phyloP scores from a whole-genome alignment of 1,140 invertebrate species.

The Drosophila nannoptera region DNA sequence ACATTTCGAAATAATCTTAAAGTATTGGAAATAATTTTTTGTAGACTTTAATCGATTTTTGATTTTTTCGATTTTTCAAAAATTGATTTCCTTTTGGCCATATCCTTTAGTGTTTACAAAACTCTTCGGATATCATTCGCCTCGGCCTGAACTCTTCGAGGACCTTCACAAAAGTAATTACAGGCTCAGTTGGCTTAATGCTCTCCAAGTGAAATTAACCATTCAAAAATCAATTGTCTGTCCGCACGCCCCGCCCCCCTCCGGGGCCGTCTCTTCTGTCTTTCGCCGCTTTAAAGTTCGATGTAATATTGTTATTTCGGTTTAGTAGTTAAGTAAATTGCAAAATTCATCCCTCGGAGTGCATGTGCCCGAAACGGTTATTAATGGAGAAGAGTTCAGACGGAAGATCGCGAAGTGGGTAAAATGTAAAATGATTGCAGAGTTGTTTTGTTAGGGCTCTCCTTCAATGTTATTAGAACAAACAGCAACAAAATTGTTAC shows the following conservation, averaged over 20 bases:
- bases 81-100: too few relatives aligned
- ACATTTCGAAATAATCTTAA: neutral
- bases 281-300: constrained; percentile 18
- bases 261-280: neutral
- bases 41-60: neutral
- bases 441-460: too few relatives aligned
- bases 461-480: too few relatives aligned
- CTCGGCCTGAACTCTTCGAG: too few relatives aligned
- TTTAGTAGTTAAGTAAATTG: constrained; percentile 39
- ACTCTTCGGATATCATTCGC: constrained; percentile 6
- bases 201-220: constrained; percentile 33
- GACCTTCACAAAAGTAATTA: constrained; percentile 35
- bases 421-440: neutral
- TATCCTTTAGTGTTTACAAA: neutral
- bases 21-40: neutral
- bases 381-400: neutral
- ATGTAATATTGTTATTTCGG: constrained; percentile 42
- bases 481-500: too few relatives aligned
- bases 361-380: constrained; percentile 6
- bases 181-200: constrained; percentile 24
- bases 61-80: too few relatives aligned
- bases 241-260: neutral
- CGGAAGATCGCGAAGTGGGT: neutral
- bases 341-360: constrained; percentile 35
- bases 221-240: constrained; percentile 42